Evolutionary conservation across 1,140 invertebrate species (phyloP), one percentile per base, ranked within the genome.

Genomic region (Trachymyrmex septentrionalis): DNA sequence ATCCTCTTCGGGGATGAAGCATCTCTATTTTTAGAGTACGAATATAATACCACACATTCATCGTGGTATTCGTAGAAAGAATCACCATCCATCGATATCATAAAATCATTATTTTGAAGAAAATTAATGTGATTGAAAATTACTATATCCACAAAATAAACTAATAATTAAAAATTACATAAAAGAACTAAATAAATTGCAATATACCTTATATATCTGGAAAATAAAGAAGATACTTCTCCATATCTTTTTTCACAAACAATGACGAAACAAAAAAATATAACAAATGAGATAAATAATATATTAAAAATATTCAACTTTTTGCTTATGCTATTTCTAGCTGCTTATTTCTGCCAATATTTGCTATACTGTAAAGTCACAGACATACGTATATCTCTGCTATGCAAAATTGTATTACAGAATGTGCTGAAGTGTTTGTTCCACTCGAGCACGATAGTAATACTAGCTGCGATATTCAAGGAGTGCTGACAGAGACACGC

Each of bases 1-100:
- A 90, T 91, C 90, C 87, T 91, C 78, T 75, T 64, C 66, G 59
- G 89, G 87, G 87, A 90, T 90, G 89, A 91, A 88, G 87, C 90
- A 90, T 53, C 73, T 38, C 87, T 91, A 91, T 91, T 87, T 91
- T 91, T 91, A 91, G 90, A 86, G 9, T 59, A 38, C 14, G 24
- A 64, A 61, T 53, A 89, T 87, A 90, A 91, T 91, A 86, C 75
- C 19, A 63, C 67, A 87, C 78, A 89, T 89, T 87, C 86, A 85
- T 90, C 53, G 64, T 48, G 71, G 61, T 78, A 78, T 85, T 85
- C 88, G 77, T 73, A 86, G 76, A 88, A 88, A 77, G 44, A 50
- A 61, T 19, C 30, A 61, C 53, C 14, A 61, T 73, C 55, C n/a
- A 10, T 75, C 38, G 27, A 82, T 44, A 50, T 38, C 16, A 19